A percentile compares a stretch with the other conserved stretches of the same genome.
Evolutionary conservation across 2,797 vertebrate genomes (phyloP).

Genomic region (Malurus leucopterus): DNA sequence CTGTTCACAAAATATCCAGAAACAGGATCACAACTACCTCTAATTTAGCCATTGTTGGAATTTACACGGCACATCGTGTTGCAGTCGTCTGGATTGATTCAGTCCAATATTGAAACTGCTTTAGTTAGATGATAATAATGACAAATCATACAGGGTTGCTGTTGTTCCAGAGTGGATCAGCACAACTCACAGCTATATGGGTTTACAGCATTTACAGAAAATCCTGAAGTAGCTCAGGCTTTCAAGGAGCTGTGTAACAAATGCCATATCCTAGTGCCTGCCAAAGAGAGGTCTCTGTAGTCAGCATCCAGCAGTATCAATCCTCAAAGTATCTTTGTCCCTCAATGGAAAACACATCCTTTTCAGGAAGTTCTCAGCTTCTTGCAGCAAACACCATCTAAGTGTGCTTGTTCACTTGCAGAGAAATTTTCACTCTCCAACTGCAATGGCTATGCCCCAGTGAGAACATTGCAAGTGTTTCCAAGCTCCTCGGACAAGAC

Average conservation of each 20-base stretch:
- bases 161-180: neutral
- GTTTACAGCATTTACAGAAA: neutral
- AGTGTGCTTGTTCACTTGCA: neutral
- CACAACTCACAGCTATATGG: neutral
- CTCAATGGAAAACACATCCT: neutral
- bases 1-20: neutral
- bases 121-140: neutral
- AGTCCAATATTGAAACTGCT: neutral
- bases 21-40: neutral
- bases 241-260: neutral
- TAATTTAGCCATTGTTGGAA: neutral
- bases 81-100: neutral
- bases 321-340: neutral
- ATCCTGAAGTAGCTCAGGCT: neutral
- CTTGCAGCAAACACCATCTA: neutral
- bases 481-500: neutral
- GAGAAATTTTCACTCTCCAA: neutral
- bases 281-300: neutral
- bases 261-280: accelerated
- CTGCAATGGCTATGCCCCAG: neutral
- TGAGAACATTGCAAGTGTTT: neutral
- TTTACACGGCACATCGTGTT: neutral
- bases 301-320: neutral
- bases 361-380: neutral
- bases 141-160: neutral